Evolutionary conservation across 2,113 vertebrate species (phyloP), one percentile per base, ranked within the genome.

Genomic region (Amphilophus citrinellus): DNA sequence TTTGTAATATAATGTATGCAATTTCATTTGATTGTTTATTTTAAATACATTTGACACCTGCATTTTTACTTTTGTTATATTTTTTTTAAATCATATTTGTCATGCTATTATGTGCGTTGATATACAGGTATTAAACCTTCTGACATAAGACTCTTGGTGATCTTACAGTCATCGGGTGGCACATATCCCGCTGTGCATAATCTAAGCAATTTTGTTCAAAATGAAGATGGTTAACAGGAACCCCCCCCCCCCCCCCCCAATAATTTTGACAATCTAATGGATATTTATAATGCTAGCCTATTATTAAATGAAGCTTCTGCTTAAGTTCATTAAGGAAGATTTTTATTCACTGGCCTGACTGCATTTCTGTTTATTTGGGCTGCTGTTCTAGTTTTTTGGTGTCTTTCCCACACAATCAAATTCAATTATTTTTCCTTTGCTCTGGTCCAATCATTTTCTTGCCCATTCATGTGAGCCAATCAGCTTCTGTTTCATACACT

Each of bases 371-470:
- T 17, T 42, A 71, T 71, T 50, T 71, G 66, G 15, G 24, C 0
- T 30, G 66, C 44, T 68, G 1, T 47, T 68, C 42, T 68, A 7
- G 27, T 47, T 22, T 68, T 68, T 68, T 0, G 15, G 22, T 71
- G 18, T 30, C 42, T 53, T 71, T 71, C 24, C 17, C 0, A 68
- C 18, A 53, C 24, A 53, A 17, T 71, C 24, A 71, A 71, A 32
- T 0, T 71, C 10, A 50, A 30, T n/a, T n/a, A 0, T 5, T 13
- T 47, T 47, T 4, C 14, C 44, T 15, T 47, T 47, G 17, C 15
- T 50, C 47, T 17, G 15, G 15, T 50, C 47, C 47, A 50, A 15
- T 50, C 5, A 0, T 13, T 5, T 27, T 14, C 47, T 53, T 71
- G 11, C 2, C 44, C 18, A 44, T 15, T 71, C 32, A 50, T 71